These are phyloP conservation scores for Macrophya annulata DNA, from an alignment of 2,888 invertebrate species.

Conservation along the genomic window DNA sequence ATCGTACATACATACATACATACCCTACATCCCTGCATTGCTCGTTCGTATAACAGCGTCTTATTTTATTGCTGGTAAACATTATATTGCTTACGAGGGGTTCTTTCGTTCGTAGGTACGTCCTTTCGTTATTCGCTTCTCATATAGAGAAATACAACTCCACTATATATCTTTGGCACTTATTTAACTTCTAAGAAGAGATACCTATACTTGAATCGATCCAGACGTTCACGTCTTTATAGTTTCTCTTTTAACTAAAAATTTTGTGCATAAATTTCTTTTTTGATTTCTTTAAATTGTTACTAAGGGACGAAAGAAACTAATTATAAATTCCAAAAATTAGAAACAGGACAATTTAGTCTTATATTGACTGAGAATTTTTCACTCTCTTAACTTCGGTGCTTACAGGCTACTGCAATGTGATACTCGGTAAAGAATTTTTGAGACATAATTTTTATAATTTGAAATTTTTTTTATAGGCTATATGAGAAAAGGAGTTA, in stretches of 20 bases:
- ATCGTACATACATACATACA: no score
- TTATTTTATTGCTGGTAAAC: conserved; percentile 46
- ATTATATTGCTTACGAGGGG: conserved; percentile 21
- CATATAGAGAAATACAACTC: neutral
- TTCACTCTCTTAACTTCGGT: no score
- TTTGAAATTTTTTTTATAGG: conserved; percentile 35
- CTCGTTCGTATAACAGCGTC: conserved; percentile 6
- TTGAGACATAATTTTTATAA: neutral
- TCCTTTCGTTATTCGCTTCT: neutral
- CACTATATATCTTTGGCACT: neutral
- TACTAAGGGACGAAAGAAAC: no score
- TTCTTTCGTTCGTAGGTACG: neutral
- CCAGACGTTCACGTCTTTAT: neutral
- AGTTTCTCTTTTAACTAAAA: neutral
- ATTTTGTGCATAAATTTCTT: no score
- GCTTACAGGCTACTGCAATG: no score
- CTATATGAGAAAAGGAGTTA: neutral
- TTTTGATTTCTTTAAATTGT: no score
- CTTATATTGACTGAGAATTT: no score
- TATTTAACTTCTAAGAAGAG: neutral
- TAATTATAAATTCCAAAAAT: no score
- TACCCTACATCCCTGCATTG: neutral
- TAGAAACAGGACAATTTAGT: no score
- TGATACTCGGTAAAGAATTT: no score
- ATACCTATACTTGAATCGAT: neutral